Evolutionary conservation across 2,888 invertebrate species (phyloP), one percentile per base, ranked within the genome.

Genomic region (Hydriomena furcata): DNA sequence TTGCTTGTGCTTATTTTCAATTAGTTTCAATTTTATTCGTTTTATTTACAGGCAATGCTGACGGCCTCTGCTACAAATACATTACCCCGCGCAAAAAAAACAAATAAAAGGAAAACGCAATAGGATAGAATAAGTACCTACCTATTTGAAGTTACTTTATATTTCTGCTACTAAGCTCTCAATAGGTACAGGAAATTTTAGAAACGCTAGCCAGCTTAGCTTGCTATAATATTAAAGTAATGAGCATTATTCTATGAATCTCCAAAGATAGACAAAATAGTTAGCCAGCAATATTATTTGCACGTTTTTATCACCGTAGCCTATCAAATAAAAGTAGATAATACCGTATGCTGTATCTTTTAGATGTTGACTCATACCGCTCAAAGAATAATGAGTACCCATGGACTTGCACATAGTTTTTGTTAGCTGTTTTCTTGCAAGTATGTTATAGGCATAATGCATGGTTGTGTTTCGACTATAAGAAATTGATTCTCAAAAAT

Each of bases 1-100:
- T 36, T 66, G 80, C 79, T 79, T 79, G 28, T 59, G 84, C 80
- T 82, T 83, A 27, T 69, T 78, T 79, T 69, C 53, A 70, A 70
- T 82, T 82, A 71, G 68, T 81, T 79, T 76, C 74, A 80, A 78
- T 69, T 64, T 37, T 82, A 73, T 74, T 73, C 63, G 62, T 82
- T 91, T 83, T 84, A 83, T 84, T 93, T 93, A 72, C 91, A 94
- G 94, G 93, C 93, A 79, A 86, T 92, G 84, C 87, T 92, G 85
- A 86, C 93, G 74, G 93, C 92, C 74, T 93, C 92, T 81, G 94
- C 94, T 75, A 95, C 95, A 65, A 91, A 52, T 52, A 52, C 52
- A 34, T 52, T 95, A 65, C 95, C 95, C 64, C 92, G 94, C 79
- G 92, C 92, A 89, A 94, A 94, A 91, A 94, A 94, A 84, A 82